phyloP scores from a whole-genome alignment of 2,888 invertebrate genomes.

The Copidosoma aretas region DNA sequence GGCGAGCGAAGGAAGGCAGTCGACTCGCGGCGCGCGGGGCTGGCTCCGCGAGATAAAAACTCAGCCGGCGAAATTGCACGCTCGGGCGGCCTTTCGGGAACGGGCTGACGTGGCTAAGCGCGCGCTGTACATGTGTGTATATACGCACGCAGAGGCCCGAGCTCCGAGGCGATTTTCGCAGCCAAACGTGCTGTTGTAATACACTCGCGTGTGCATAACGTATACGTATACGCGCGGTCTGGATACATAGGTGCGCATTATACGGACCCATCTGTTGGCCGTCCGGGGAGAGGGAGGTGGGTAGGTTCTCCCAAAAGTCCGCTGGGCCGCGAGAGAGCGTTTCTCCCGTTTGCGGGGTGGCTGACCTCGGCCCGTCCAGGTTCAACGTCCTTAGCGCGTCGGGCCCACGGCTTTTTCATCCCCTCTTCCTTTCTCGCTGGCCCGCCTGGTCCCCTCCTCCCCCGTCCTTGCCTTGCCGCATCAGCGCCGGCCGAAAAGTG shows the following conservation, averaged over 20 bases:
- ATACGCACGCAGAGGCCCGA: too few relatives aligned
- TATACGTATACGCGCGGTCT: neutral
- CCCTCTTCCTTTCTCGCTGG: constrained; percentile 42
- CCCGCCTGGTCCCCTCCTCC: too few relatives aligned
- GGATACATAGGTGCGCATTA: neutral
- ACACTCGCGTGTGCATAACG: too few relatives aligned
- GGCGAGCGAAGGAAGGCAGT: neutral
- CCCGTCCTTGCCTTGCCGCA: neutral
- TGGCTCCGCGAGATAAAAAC: constrained; percentile 21
- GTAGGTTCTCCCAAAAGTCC: constrained; percentile 14
- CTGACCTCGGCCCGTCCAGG: constrained; percentile 53
- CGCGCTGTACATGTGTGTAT: too few relatives aligned
- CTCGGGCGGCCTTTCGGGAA: neutral
- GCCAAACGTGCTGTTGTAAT: too few relatives aligned
- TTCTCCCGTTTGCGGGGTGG: constrained; percentile 56
- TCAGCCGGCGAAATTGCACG: constrained; percentile 8
- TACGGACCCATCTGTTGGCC: constrained; percentile 48
- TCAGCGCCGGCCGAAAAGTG: neutral
- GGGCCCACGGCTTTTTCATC: constrained; percentile 48
- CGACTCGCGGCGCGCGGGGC: neutral
- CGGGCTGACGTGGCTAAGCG: too few relatives aligned
- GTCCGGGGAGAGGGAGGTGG: constrained; percentile 8
- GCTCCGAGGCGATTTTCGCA: neutral
- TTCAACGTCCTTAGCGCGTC: constrained; percentile 36
- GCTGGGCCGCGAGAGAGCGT: constrained; percentile 13